Base-by-base conservation (phyloP, 1,140 invertebrate genomes). In the Anastrepha obliqua region DNA sequence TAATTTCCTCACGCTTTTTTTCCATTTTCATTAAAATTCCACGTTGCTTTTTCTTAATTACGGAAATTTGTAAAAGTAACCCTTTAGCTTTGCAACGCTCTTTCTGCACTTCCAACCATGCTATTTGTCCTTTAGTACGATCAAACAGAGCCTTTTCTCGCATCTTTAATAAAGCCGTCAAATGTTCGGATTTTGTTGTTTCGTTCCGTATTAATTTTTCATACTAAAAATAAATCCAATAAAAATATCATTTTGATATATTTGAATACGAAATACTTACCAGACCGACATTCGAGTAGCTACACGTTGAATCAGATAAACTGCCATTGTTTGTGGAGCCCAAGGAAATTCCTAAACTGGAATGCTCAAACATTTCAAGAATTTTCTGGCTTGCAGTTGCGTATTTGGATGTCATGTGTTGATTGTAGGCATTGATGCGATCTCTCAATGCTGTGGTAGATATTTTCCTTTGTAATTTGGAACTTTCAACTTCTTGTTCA, bases 81-180 rank as follows among this genome's bases (percentile, higher is more conserved):
- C 90, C 89, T 2, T 89, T 89, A n/a, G 89, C 64, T 55, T 90
- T 89, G 11, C 87, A 89, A 9, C 89, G 89, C 47, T 89, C 89
- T 62, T 90, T 90, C 60, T 90, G 90, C 1, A 90, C 81, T 87
- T 90, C 90, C 60, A 90, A 86, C 90, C 89, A 90, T 2, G 90
- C 90, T 86, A 90, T 90, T 88, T 90, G 89, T 9, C 90, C 89
- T 51, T 89, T 89, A 11, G 89, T 89, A 20, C 90, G 88, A 89
- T 90, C 89, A 42, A 90, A 65, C 55, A 90, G 67, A n/a, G 89
- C 74, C 65, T 90, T 90, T 70, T 90, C 89, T 2, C 90, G 88
- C 58, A 90, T 89, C 89, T 90, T 90, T 44, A 90, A 59, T 85
- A 90, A 70, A 20, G 88, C 81, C 2, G 85, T 39, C 58, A 90